phyloP scores from a whole-genome alignment of 2,888 invertebrate species.

The Agrotis ipsilon region DNA sequence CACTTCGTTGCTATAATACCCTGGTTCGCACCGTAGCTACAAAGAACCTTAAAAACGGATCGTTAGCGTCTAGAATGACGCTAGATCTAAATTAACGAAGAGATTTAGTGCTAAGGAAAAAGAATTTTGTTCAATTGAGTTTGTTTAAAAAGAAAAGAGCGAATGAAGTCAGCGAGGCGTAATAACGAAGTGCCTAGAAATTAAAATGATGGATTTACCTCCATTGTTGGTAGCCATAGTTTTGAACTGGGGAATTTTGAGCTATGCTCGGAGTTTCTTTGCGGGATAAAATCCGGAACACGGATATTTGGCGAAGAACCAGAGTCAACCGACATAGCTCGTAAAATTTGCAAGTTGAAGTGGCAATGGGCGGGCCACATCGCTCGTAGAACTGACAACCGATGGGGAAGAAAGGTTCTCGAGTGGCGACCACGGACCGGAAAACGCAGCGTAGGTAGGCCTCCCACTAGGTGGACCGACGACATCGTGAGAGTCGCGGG shows the following conservation, averaged over 20 bases:
- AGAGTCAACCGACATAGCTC: too few species aligned
- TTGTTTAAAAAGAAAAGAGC: conserved; percentile 60
- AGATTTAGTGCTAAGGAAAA: conserved; percentile 67
- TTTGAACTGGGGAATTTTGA: background rate
- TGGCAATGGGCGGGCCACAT: too few species aligned
- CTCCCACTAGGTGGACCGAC: too few species aligned
- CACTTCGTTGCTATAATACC: conserved; percentile 1
- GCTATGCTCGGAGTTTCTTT: too few species aligned
- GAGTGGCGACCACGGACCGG: too few species aligned
- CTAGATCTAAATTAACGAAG: conserved; percentile 70
- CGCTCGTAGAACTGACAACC: too few species aligned
- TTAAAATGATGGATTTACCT: conserved; percentile 59
- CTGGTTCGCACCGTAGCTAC: conserved; percentile 35
- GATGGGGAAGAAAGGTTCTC: too few species aligned
- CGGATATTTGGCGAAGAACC: too few species aligned
- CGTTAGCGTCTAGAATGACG: conserved; percentile 61
- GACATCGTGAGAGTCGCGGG: too few species aligned
- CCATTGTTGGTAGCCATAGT: background rate
- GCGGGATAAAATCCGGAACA: too few species aligned
- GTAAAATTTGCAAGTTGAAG: too few species aligned
- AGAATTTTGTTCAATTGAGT: conserved; percentile 55
- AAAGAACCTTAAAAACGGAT: conserved; percentile 55
- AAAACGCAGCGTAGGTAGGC: too few species aligned
- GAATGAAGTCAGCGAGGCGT: conserved; percentile 44
- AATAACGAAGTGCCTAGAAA: conserved; percentile 60